These are phyloP conservation scores for Chloropsis cyanopogon DNA, from an alignment of 2,113 vertebrate species.

Conservation along the genomic window DNA sequence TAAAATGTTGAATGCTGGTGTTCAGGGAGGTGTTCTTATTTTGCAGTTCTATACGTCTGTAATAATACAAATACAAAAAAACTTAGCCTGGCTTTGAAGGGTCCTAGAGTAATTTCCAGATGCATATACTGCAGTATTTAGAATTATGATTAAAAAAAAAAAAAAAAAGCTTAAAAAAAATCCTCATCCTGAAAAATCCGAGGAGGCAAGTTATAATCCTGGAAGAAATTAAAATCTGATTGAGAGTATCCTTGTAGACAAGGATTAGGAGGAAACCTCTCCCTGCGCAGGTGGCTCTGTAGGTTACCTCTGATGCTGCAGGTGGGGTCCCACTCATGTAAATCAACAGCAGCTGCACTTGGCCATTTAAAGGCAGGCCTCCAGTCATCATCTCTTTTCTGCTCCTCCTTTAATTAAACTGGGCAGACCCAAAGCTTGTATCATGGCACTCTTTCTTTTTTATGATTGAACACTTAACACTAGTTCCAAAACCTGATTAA, in stretches of 20 bases:
- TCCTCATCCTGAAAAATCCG: background rate
- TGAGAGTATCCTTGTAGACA: fast-evolving
- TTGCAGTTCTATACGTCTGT: background rate
- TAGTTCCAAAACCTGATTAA: background rate
- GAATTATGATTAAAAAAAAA: background rate
- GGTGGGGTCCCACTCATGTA: background rate
- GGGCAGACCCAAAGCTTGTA: background rate
- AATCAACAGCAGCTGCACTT: background rate
- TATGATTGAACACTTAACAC: background rate
- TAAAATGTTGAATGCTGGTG: background rate
- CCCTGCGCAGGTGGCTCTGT: background rate
- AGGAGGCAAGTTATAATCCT: background rate
- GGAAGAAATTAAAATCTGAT: background rate
- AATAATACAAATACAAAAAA: background rate
- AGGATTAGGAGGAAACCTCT: background rate
- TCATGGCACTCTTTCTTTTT: background rate
- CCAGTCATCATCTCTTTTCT: background rate
- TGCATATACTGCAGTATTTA: background rate
- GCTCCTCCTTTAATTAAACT: background rate
- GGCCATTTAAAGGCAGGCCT: background rate
- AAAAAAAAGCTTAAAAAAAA: background rate
- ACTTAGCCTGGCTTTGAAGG: background rate
- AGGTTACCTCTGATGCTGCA: background rate
- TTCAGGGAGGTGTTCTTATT: background rate
- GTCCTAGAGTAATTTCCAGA: background rate